Base-by-base conservation (phyloP, 2,888 invertebrate genomes). In the Mechanitis messenoides region DNA sequence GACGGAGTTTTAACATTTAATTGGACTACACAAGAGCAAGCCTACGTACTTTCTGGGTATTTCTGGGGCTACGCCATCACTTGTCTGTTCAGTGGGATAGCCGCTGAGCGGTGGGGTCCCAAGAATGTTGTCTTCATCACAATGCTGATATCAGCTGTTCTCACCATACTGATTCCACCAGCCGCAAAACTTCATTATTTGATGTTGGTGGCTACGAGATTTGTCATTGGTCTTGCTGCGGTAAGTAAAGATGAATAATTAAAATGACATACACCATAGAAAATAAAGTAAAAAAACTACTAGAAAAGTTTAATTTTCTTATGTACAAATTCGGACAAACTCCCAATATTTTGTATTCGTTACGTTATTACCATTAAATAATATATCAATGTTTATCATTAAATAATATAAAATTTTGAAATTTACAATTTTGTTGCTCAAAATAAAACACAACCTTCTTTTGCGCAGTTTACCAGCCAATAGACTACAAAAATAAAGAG, bases 31-130 rank as follows among this genome's bases (percentile, higher is more conserved):
- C 88, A 91, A 71, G 87, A 92, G 72, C 94, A 94, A 77, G 93
- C 93, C 0, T 83, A 92, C 56, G 91, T 94, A 1, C 73, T 94
- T 45, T 93, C 93, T 0, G 85, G 87, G 0, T 90, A 89, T 69
- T 89, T 90, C 74, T 89, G 89, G 90, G 90, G 90, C 3, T 94
- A 94, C 73, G 91, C 93, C 60, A 78, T 93, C 55, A 93, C 93
- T 1, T 92, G 92, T 45, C 79, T 94, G 60, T 91, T 93, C 0
- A 87, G 91, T 0, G 94, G 94, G 1, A 91, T 92, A 1, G 77
- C 93, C 9, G 93, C 94, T 0, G 94, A 94, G 81, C 82, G 91
- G 73, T 92, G 93, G 77, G 93, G 93, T 0, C 90, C 92, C 0
- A 84, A 92, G 35, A 86, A 87, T 65, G 90, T 93, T 54, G 91